phyloP scores from a whole-genome alignment of 53 echinoderm and acorn worm genomes.

The Crossaster papposus region DNA sequence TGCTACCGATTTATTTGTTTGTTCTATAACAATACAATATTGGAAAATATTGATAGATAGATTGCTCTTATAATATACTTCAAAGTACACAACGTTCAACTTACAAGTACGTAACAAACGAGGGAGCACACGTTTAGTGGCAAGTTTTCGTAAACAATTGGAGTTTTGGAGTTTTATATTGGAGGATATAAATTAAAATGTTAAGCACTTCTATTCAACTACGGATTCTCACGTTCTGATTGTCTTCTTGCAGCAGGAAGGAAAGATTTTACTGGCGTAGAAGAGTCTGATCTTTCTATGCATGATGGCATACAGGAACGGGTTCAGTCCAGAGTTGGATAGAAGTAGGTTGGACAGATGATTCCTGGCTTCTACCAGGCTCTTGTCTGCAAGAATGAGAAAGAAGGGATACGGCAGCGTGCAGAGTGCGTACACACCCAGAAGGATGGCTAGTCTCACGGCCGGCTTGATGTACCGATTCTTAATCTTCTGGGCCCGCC shows the following conservation, averaged over 20 bases:
- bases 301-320: slow-evolving; percentile 60
- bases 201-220: not conserved
- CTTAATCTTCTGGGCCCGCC: slow-evolving; percentile 35
- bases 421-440: slow-evolving; percentile 53
- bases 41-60: too few species aligned
- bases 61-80: too few species aligned
- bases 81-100: too few species aligned
- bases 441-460: slow-evolving; percentile 31
- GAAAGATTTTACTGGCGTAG: slow-evolving; percentile 29
- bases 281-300: slow-evolving; percentile 59
- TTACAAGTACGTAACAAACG: too few species aligned
- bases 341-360: slow-evolving; percentile 45
- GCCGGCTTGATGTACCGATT: slow-evolving; percentile 64
- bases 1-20: too few species aligned
- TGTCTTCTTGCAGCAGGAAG: slow-evolving; percentile 20
- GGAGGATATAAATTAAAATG: too few species aligned
- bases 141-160: too few species aligned
- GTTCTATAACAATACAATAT: too few species aligned
- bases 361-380: slow-evolving; percentile 21
- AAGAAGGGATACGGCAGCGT: slow-evolving; percentile 57
- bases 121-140: too few species aligned
- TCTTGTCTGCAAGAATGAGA: slow-evolving; percentile 13
- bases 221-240: not conserved
- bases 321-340: slow-evolving; percentile 57
- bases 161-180: too few species aligned